Percentiles rank a stretch among this genome's conserved stretches.
phyloP scores from a whole-genome alignment of 2,797 vertebrate species.

The Sandelia bainsii region DNA sequence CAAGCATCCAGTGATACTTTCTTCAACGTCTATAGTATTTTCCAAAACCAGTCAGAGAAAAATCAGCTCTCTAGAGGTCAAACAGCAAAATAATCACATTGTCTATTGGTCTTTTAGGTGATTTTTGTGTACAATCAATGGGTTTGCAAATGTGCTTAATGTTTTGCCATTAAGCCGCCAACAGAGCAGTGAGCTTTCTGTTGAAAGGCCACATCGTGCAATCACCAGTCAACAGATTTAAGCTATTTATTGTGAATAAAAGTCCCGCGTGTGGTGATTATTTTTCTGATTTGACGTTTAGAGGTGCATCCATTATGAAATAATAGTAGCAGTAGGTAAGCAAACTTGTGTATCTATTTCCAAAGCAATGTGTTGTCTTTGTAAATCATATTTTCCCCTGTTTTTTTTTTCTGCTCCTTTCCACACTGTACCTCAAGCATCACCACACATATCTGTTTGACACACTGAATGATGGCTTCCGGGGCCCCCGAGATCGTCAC shows the following conservation, averaged over 20 bases:
- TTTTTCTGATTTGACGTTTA: neutral
- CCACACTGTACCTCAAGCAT: conserved; percentile 94
- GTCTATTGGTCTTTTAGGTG: neutral
- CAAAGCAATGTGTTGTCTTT: too few relatives aligned
- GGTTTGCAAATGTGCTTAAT: neutral
- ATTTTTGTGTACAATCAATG: neutral
- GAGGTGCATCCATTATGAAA: neutral
- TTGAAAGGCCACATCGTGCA: neutral
- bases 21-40: neutral
- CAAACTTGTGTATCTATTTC: too few relatives aligned
- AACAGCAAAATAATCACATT: neutral
- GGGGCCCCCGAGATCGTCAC: conserved; percentile 97
- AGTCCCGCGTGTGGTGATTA: neutral
- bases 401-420: neutral
- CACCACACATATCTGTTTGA: conserved; percentile 98
- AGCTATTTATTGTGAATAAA: neutral
- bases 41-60: neutral
- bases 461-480: conserved; percentile 97
- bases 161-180: neutral
- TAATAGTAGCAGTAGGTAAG: too few relatives aligned
- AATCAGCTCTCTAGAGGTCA: neutral
- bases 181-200: too few relatives aligned
- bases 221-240: neutral
- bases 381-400: too few relatives aligned
- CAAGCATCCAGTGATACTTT: neutral